Base-by-base conservation (phyloP, 1,140 invertebrate species). In the Oedothorax gibbosus region DNA sequence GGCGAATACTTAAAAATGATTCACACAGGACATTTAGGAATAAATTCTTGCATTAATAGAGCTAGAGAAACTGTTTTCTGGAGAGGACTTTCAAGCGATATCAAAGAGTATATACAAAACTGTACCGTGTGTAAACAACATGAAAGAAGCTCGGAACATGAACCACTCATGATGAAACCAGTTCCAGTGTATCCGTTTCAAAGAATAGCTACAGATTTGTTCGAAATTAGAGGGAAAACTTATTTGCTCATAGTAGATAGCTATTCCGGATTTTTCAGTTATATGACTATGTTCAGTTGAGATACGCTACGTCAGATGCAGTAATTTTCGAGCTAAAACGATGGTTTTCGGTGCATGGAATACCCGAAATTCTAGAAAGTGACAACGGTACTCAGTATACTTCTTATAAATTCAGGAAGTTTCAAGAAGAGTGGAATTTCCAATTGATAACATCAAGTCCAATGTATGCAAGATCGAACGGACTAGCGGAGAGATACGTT, bases 221-320 rank as follows among this genome's bases (percentile, higher is more conserved):
- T 73, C 21, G 71, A 73, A 20, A 51, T 73, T 35, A 50, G 15
- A 10, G 71, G 71, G 10, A 54, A 50, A 50, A 15, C 14, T n/a
- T 73, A 50, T 21, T 73, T 21, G 12, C 71, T 73, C 20, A 51
- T 73, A 73, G 49, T 51, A n/a, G 71, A 73, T 9, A 73, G 71
- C 21, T 73, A 54, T 73, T 73, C 71, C 15, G 71, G 71, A 15
- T 73, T 51, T 35, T 73, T 73, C 51, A n/a, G n/a, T n/a, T n/a
- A n/a, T n/a, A n/a, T n/a, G 71, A 73, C 49, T 73, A 50, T 73
- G 53, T 50, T 14, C 0, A 73, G 51, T 51, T 73, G 20, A 51
- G 53, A 12, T 50, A 56, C 53, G 9, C 71, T 12, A 50, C 20
- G 14, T 73, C 71, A 9, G 10, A 73, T 2, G 20, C 11, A 10